Conservation (phyloP, 2,797 vertebrate species). For the Falco rusticolus region DNA sequence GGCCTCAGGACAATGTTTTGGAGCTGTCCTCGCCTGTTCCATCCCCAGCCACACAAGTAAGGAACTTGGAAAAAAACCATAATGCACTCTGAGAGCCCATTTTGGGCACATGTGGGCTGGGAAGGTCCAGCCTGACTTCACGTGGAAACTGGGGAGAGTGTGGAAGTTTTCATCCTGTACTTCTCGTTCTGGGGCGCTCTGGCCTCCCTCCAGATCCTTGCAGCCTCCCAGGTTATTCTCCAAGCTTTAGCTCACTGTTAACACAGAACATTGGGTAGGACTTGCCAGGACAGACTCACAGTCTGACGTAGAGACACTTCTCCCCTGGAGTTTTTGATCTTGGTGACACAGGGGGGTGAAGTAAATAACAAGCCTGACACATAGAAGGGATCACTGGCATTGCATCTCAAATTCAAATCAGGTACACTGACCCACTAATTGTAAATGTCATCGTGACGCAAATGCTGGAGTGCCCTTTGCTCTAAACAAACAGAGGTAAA, state of each 20-base stretch:
- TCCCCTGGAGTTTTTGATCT: background rate
- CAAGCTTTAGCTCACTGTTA: background rate
- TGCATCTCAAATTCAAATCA: background rate
- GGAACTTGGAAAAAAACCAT: background rate
- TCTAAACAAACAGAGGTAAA: constrained; percentile 32
- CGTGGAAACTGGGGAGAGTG: background rate
- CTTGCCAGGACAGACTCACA: background rate
- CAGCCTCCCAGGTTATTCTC: background rate
- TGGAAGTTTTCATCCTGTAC: background rate
- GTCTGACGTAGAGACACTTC: background rate
- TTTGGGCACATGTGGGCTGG: background rate
- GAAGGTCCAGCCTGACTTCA: background rate
- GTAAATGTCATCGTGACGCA: constrained; percentile 20
- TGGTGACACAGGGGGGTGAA: background rate
- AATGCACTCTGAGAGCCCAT: rapidly evolving
- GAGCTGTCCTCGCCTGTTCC: constrained; percentile 78
- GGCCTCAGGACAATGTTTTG: constrained; percentile 76
- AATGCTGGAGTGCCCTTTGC: background rate
- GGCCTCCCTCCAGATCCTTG: background rate
- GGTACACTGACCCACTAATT: background rate
- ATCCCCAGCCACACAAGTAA: constrained; percentile 82
- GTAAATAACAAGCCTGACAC: background rate
- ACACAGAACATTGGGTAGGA: rapidly evolving
- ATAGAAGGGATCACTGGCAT: background rate
- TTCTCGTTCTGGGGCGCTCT: background rate